phyloP scores from a whole-genome alignment of 2,888 invertebrate genomes.

The Dicycla oo region DNA sequence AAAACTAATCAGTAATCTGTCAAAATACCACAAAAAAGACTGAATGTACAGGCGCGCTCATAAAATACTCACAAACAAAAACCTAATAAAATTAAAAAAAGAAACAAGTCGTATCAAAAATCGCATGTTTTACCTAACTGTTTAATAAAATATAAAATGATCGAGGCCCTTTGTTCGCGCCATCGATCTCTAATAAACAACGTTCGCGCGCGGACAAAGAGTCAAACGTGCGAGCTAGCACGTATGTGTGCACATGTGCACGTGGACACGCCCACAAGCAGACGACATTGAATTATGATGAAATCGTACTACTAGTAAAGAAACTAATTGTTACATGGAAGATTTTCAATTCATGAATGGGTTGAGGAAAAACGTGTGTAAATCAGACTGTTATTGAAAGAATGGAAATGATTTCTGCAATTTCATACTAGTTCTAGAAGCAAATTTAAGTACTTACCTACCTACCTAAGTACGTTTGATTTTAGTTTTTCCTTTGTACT shows the following conservation, averaged over 20 bases:
- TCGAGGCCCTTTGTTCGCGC: conserved; percentile 61
- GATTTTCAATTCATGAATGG: conserved; percentile 47
- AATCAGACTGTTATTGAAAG: conserved; percentile 32
- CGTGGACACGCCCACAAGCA: conserved; percentile 46
- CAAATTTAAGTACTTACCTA: too few relatives aligned
- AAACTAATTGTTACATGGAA: conserved; percentile 58
- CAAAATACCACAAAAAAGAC: neutral
- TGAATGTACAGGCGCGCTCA: neutral
- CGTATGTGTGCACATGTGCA: conserved; percentile 60
- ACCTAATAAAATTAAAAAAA: neutral
- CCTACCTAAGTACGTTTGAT: too few relatives aligned
- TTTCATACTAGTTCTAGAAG: neutral
- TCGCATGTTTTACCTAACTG: conserved; percentile 17
- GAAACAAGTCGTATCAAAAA: conserved; percentile 29
- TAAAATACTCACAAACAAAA: neutral
- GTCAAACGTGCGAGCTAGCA: conserved; percentile 61
- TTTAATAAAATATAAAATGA: conserved; percentile 38
- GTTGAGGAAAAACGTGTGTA: conserved; percentile 51
- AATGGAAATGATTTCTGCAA: conserved; percentile 40
- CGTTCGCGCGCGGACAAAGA: conserved; percentile 58
- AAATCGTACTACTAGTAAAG: conserved; percentile 46
- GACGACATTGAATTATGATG: conserved; percentile 51
- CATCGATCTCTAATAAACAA: too few relatives aligned
- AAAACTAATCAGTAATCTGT: neutral
- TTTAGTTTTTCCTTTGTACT: too few relatives aligned